phyloP scores from a whole-genome alignment of 2,113 vertebrate species.

The Felis chaus region DNA sequence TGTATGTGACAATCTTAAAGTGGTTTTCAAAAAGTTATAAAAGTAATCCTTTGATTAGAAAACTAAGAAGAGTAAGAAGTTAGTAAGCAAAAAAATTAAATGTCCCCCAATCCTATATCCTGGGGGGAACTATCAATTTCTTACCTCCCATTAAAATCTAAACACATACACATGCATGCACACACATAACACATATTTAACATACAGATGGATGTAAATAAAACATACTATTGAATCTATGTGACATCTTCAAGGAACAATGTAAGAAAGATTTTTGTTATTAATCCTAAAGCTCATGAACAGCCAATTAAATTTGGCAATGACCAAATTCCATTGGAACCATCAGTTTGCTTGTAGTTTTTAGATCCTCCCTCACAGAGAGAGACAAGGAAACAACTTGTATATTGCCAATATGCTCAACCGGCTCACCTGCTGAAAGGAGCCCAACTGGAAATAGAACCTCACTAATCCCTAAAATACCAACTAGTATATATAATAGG shows the following conservation, averaged over 20 bases:
- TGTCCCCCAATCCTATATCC: background rate
- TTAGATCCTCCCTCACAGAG: background rate
- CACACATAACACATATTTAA: background rate
- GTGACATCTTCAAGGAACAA: constrained; percentile 13
- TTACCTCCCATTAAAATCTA: background rate
- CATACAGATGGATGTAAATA: background rate
- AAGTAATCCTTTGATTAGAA: background rate
- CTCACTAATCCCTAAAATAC: background rate
- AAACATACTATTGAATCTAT: background rate
- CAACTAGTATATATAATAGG: background rate
- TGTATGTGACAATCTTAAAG: background rate
- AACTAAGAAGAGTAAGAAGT: constrained; percentile 5
- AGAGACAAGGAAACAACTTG: background rate
- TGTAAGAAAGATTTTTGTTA: background rate
- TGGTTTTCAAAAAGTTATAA: background rate
- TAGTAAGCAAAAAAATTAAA: constrained; percentile 26
- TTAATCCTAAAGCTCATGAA: constrained; percentile 27
- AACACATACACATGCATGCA: background rate
- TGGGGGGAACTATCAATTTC: background rate
- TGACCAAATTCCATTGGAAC: constrained; percentile 24
- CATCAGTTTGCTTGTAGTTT: background rate
- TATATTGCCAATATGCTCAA: background rate
- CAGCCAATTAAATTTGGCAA: constrained; percentile 23
- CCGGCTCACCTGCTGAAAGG: background rate
- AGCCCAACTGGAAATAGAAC: constrained; percentile 32